Base-by-base conservation (phyloP, 1,140 invertebrate species). In the Lepidurus couesii region DNA sequence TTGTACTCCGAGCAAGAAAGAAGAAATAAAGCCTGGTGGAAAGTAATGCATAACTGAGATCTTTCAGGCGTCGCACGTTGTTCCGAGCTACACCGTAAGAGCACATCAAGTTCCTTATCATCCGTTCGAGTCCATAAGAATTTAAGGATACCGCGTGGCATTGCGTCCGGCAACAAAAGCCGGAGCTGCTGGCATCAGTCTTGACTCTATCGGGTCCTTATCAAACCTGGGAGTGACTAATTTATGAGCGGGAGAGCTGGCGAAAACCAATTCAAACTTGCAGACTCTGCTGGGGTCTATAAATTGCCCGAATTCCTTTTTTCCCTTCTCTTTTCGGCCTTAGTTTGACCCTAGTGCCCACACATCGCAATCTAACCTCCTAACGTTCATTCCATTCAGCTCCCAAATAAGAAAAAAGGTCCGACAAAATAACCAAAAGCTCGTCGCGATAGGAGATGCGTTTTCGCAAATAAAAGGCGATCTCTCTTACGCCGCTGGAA, bases 191-290 rank as follows among this genome's bases (percentile, higher is more conserved):
- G 53, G 53, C 53, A 65, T 21, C 53, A 65, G 53, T 65, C 53
- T 65, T 65, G 53, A 65, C 53, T 65, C n/a, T 65, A 65, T 65
- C 53, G 53, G 53, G 53, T 65, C 53, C 53, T 65, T 65, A 65
- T 65, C 53, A 65, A 65, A 65, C n/a, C 3, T 65, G 3, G 6
- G 53, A 65, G 53, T 65, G 53, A 65, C 53, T 65, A 65, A 65
- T 65, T 65, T 65, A 65, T 65, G 53, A 16, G 53, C 53, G 13
- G 53, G 53, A 65, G n/a, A 65, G 53, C 53, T 21, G 13, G 53
- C 16, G 53, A 65, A 65, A 65, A 65, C 53, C 53, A 13, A 65
- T 65, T 65, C 53, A 65, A 65, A 65, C 16, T 21, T 65, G 53
- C 53, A 21, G 53, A 65, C 53, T 65, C 16, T 65, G 53, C 53